Base-by-base conservation (phyloP, 2,113 vertebrate genomes). In the Sinosuthora webbiana region DNA sequence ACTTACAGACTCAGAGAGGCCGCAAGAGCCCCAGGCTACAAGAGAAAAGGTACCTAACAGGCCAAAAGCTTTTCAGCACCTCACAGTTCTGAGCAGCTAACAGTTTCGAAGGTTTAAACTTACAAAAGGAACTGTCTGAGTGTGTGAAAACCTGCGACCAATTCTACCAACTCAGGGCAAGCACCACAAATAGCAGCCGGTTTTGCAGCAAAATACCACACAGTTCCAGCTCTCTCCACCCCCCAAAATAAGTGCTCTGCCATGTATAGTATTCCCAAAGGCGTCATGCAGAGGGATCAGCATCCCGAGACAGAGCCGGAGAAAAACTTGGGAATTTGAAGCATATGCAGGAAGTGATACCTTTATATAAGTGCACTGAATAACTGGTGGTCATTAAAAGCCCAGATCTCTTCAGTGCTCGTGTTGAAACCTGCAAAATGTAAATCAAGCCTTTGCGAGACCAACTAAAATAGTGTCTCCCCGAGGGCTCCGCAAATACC, bases 401-500 rank as follows among this genome's bases (percentile, higher is more conserved):
- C 68, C 81, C 81, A 55, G 63, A 95, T 96, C 80, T 94, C 93
- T 68, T 80, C 76, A 74, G 90, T 62, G 41, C 78, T 96, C 97
- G 1, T 96, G 98, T 98, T 90, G 94, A 97, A 98, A 98, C 98
- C 95, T 97, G 98, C 97, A 97, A 97, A 96, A 97, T 82, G 96
- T 97, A 98, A 98, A 98, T 95, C 96, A 97, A 97, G 89, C 93
- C 96, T 97, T 94, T 97, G 68, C 53, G 13, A 98, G 93, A 94
- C 95, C 95, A 96, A 96, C 96, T 95, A 96, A 98, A 98, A 98
- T 87, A 98, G 97, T 70, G 96, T 97, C 90, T 96, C 98, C 98
- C 97, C 93, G 88, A 45, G 98, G 98, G 97, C 95, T 92, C 92
- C 7, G 1, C 89, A 97, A 98, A 98, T 98, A 98, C 98, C 97